These are phyloP conservation scores for Meloidogyne chitwoodi DNA, from an alignment of 1,140 invertebrate genomes.

Conservation along the genomic window DNA sequence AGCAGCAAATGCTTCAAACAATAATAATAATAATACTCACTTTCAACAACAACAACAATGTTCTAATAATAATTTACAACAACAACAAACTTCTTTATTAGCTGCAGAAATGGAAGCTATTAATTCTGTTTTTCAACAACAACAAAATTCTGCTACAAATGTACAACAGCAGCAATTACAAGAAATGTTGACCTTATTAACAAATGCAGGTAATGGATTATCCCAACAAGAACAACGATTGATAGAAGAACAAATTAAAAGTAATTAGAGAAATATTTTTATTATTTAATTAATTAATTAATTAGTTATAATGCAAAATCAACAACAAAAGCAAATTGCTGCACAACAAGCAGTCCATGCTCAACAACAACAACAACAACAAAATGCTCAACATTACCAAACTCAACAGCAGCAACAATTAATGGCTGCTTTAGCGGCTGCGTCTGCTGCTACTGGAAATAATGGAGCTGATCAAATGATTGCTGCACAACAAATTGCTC, in stretches of 20 bases:
- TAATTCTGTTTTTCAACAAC: neutral
- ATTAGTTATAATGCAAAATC: neutral
- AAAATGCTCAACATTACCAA: slow-evolving; percentile 8
- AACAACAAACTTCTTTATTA: slow-evolving; percentile 3
- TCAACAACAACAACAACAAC: slow-evolving; percentile 23
- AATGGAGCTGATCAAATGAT: neutral
- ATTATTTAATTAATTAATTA: no score
- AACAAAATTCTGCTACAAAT: neutral
- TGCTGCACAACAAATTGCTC: neutral
- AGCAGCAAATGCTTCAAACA: neutral
- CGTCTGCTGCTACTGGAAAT: neutral
- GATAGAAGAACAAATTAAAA: neutral
- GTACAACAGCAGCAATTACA: neutral
- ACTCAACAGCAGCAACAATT: neutral
- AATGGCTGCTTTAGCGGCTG: neutral
- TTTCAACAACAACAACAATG: neutral
- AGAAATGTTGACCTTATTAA: neutral
- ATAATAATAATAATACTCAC: neutral
- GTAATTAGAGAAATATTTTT: no score
- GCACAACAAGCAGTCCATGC: neutral
- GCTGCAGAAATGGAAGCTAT: slow-evolving; percentile 1
- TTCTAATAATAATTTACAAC: neutral
- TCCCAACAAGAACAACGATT: slow-evolving; percentile 6
- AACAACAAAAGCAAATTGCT: slow-evolving; percentile 17
- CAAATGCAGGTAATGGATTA: neutral